Evolutionary conservation across 2,113 vertebrate genomes (phyloP), one percentile per base, ranked within the genome.

Genomic region (Callipepla squamata): DNA sequence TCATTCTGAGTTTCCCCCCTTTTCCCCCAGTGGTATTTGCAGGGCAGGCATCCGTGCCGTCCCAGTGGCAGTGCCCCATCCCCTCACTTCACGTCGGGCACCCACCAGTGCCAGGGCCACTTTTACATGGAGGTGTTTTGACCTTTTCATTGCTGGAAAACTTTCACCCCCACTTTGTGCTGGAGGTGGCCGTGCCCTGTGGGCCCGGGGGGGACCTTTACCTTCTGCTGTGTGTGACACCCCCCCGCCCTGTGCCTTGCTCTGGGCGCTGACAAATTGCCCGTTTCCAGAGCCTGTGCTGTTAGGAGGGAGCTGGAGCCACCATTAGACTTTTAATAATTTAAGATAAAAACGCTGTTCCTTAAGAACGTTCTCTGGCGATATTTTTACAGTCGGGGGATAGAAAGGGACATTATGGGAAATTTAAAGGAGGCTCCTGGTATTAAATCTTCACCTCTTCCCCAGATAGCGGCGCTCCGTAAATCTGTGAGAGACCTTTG

Each of bases 401-500:
- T 95, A 87, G 94, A 87, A 89, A 81, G 82, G 93, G 92, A 88
- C 95, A 95, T 93, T 96, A 93, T 78, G 96, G 94, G 92, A 95
- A 97, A 94, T 80, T 95, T 92, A 92, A 95, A 95, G 94, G 86
- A 86, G 87, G 91, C 87, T 89, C 93, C 81, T 59, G 82, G 87
- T 94, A 91, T 93, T 94, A 92, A 92, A 95, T 95, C 93, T 95
- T 96, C 93, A 85, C 91, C 94, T 97, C 93, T 95, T 96, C 78
- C 87, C 92, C 85, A 96, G 95, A 94, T 96, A 89, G 93, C 85
- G 85, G 89, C 82, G 38, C 96, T 97, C 68, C 50, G 95, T 96
- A 97, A 95, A 95, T 97, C 93, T 96, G 88, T 25, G n/a, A 6
- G 36, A 96, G 94, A 92, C 89, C 96, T 96, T 96, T 95, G 92